A percentile compares a stretch with the other conserved stretches of the same genome.
Evolutionary conservation across 2,888 invertebrate genomes (phyloP).

Genomic region (Drosophila seclusa): DNA sequence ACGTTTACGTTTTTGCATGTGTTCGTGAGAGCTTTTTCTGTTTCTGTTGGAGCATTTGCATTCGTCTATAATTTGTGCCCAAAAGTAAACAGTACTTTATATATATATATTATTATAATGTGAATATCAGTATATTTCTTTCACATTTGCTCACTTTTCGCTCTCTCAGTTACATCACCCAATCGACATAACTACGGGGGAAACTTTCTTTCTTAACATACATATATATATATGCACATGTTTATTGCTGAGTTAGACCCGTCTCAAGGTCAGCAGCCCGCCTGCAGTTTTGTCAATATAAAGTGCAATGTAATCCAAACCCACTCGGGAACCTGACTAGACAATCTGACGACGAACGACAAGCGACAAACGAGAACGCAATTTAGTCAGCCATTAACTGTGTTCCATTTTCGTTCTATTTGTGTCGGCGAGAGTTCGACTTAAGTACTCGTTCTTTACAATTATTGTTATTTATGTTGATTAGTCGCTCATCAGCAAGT

Average conservation of each 20-base stretch:
- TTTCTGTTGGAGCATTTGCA: constrained; percentile 47
- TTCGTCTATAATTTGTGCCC: constrained; percentile 30
- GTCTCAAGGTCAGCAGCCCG: constrained; percentile 60
- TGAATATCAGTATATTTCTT: constrained; percentile 15
- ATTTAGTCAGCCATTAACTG: constrained; percentile 62
- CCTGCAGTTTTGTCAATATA: constrained; percentile 72
- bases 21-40: constrained; percentile 57
- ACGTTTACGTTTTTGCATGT: constrained; percentile 64
- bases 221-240: neutral
- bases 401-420: constrained; percentile 63
- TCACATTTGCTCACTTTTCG: constrained; percentile 33
- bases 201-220: constrained; percentile 44
- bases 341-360: constrained; percentile 27
- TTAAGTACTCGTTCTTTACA: constrained; percentile 25
- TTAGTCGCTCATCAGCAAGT: constrained; percentile 49
- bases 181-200: constrained; percentile 27
- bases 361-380: constrained; percentile 19
- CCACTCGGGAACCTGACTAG: constrained; percentile 21
- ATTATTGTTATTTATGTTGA: constrained; percentile 53
- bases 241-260: constrained; percentile 48
- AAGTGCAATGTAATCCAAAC: constrained; percentile 48
- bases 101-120: constrained; percentile 12
- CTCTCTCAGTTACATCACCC: constrained; percentile 51
- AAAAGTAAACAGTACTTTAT: constrained; percentile 24
- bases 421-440: constrained; percentile 35